Percentiles rank a stretch among this genome's conserved stretches.
Evolutionary conservation across 2,888 invertebrate species (phyloP).

Genomic region (Steinernema hermaphroditum): DNA sequence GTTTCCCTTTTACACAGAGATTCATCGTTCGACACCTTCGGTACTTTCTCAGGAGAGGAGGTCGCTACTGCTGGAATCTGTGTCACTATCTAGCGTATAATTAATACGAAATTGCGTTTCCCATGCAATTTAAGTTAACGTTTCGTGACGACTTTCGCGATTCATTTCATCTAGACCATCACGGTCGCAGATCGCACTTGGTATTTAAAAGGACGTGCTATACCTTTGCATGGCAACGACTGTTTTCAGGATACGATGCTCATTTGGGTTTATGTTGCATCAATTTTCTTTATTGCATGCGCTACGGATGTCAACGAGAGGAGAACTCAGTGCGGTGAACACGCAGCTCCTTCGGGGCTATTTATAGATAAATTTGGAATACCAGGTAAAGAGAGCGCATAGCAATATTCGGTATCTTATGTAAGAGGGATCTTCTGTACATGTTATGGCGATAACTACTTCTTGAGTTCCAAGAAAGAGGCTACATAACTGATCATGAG

Average conservation of each 20-base stretch:
- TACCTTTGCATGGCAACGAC: no score
- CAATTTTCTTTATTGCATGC: neutral
- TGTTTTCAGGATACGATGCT: neutral
- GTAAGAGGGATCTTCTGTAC: no score
- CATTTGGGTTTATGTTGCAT: neutral
- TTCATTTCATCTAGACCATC: neutral
- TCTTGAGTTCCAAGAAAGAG: no score
- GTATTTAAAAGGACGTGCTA: neutral
- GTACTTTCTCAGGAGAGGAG: neutral
- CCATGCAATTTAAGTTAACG: slow-evolving; percentile 11
- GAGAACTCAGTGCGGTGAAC: neutral
- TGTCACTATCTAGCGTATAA: neutral
- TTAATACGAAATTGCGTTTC: slow-evolving; percentile 9
- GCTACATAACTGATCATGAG: no score
- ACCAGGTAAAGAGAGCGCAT: slow-evolving; percentile 2
- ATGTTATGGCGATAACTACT: no score
- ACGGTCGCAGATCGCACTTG: neutral
- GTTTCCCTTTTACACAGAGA: no score
- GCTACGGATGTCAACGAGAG: neutral
- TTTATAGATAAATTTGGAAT: neutral
- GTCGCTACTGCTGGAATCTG: neutral
- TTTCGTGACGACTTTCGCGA: neutral
- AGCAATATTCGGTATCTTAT: no score
- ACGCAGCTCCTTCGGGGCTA: neutral
- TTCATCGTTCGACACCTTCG: no score